These are phyloP conservation scores for Thamnaconus septentrionalis DNA, from an alignment of 2,113 vertebrate species.

Conservation along the genomic window DNA sequence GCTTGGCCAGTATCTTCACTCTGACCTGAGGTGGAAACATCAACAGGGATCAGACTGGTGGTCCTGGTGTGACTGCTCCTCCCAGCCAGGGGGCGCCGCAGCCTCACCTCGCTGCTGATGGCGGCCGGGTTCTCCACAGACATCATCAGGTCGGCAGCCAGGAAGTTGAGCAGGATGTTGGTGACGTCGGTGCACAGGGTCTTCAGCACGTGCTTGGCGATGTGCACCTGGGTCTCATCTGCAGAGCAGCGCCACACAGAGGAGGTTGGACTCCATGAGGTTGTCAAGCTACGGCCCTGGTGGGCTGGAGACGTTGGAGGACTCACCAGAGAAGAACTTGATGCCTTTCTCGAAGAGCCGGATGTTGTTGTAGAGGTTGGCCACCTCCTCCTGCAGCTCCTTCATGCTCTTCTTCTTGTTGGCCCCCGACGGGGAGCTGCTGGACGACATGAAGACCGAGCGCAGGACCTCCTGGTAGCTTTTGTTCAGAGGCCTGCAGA, in stretches of 20 bases:
- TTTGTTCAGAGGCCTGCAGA: slow-evolving; percentile 86
- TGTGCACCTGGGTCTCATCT: slow-evolving; percentile 91
- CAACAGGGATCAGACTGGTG: not conserved
- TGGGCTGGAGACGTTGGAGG: not conserved
- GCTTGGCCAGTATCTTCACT: slow-evolving; percentile 88
- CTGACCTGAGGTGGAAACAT: slow-evolving; percentile 76
- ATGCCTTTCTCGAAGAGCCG: slow-evolving; percentile 90
- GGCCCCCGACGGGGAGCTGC: slow-evolving; percentile 76
- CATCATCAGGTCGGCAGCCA: slow-evolving; percentile 91
- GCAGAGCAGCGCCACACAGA: slow-evolving; percentile 37
- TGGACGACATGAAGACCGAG: slow-evolving; percentile 85
- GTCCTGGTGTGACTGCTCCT: not conserved
- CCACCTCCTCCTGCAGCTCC: slow-evolving; percentile 94
- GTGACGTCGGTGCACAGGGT: slow-evolving; percentile 88
- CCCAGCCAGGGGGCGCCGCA: not conserved
- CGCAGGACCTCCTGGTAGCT: slow-evolving; percentile 89
- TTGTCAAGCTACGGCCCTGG: not conserved
- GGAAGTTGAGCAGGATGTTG: slow-evolving; percentile 91
- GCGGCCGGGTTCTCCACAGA: slow-evolving; percentile 81
- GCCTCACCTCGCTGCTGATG: slow-evolving; percentile 84
- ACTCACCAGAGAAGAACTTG: slow-evolving; percentile 87
- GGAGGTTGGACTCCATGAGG: not conserved
- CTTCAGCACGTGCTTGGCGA: slow-evolving; percentile 89
- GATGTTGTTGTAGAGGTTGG: slow-evolving; percentile 89
- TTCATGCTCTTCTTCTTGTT: slow-evolving; percentile 89